These are phyloP conservation scores for Sorex maritimensis DNA, from an alignment of 2,797 vertebrate species.

Conservation along the genomic window DNA sequence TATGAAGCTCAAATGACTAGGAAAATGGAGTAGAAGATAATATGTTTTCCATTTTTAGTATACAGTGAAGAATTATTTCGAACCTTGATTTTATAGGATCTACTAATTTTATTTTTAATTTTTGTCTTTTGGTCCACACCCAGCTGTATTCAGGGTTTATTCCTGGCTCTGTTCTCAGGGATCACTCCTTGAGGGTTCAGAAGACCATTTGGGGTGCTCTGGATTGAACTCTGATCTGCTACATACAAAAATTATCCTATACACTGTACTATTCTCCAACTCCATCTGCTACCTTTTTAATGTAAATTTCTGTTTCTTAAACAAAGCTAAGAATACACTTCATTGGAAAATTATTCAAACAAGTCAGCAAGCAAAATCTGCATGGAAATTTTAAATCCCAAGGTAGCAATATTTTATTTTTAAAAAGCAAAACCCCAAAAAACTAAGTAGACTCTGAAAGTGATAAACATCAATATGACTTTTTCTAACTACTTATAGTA, in stretches of 20 bases:
- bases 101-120: no score
- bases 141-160: no score
- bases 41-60: not conserved
- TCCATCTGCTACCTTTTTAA: not conserved
- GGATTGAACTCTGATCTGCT: no score
- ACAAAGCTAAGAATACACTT: conserved; percentile 11
- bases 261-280: not conserved
- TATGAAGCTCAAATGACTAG: not conserved
- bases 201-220: no score
- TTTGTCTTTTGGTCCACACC: no score
- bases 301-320: not conserved
- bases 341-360: conserved; percentile 5
- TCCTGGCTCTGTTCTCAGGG: no score
- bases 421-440: not conserved
- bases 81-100: not conserved
- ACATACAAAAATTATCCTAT: no score
- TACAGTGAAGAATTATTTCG: not conserved
- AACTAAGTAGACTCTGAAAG: not conserved
- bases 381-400: not conserved
- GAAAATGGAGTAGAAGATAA: not conserved
- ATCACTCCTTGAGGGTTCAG: no score
- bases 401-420: not conserved
- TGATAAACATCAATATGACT: not conserved
- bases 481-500: conserved; percentile 36
- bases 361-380: conserved; percentile 16